Percentiles rank a stretch among this genome's conserved stretches.
Conservation (phyloP, 2,113 vertebrate genomes). For the Malurus cyaneus region DNA sequence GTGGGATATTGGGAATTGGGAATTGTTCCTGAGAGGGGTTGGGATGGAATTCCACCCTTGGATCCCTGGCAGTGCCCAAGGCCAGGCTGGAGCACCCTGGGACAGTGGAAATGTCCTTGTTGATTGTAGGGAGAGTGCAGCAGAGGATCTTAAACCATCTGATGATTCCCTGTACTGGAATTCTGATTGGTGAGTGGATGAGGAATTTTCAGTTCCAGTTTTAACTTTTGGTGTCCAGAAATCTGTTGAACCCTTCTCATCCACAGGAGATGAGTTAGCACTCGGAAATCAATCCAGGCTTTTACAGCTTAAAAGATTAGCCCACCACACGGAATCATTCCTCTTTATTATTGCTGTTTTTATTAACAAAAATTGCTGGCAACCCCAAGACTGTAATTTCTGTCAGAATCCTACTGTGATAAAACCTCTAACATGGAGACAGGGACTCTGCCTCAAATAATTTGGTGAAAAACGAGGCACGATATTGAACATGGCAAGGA, state of each 20-base stretch:
- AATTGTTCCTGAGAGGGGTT: not conserved
- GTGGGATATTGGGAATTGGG: not conserved
- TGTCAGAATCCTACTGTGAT: not conserved
- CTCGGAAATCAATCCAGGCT: not conserved
- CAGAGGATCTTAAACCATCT: not conserved
- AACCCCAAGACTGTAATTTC: not conserved
- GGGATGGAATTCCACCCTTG: not conserved
- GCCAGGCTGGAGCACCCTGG: not conserved
- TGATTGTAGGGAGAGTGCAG: not conserved
- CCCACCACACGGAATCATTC: not conserved
- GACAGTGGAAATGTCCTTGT: fast-evolving
- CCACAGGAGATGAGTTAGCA: not conserved
- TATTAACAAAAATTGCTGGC: not conserved
- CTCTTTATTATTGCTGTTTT: not conserved
- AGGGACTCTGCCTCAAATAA: not conserved
- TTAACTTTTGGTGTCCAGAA: not conserved
- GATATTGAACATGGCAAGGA: not conserved
- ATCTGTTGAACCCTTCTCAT: not conserved
- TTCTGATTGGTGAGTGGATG: not conserved
- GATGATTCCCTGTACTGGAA: not conserved
- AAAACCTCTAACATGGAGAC: not conserved
- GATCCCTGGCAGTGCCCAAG: not conserved
- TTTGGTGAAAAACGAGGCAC: not conserved
- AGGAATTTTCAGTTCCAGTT: not conserved
- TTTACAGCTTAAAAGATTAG: not conserved